Evolutionary conservation across 2,797 vertebrate genomes (phyloP).

Genomic region (Sebastes kiyomatsui): DNA sequence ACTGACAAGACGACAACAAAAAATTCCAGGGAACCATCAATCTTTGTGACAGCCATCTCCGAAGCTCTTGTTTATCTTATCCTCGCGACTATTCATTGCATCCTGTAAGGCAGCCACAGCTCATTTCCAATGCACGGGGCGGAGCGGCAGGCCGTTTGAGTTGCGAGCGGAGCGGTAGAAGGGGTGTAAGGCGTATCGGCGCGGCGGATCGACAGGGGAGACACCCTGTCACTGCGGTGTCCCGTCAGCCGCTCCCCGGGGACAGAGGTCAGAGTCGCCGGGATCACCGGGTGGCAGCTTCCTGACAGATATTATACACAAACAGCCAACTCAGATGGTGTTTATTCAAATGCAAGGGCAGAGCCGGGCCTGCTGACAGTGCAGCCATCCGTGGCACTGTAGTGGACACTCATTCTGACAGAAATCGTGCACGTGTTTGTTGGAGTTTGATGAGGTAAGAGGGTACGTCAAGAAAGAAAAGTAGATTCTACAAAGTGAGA

Average conservation of each 20-base stretch:
- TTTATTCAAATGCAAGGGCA: slow-evolving; percentile 80
- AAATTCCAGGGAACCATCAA: slow-evolving; percentile 57
- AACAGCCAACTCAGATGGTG: slow-evolving; percentile 73
- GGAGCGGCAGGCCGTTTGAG: slow-evolving; percentile 27
- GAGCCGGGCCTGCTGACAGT: slow-evolving; percentile 65
- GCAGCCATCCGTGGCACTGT: slow-evolving; percentile 67
- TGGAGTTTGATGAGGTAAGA: slow-evolving; percentile 17
- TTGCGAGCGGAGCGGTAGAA: slow-evolving; percentile 37
- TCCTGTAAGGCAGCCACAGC: slow-evolving; percentile 37
- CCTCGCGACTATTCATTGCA: slow-evolving; percentile 33
- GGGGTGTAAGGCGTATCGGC: slow-evolving; percentile 55
- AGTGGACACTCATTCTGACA: slow-evolving; percentile 20
- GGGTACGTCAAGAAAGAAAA: background rate
- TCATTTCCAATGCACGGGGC: slow-evolving; percentile 68
- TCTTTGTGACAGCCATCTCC: slow-evolving; percentile 56
- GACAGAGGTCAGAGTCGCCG: slow-evolving; percentile 63
- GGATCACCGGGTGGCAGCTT: slow-evolving; percentile 71
- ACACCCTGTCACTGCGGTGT: slow-evolving; percentile 72
- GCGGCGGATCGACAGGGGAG: slow-evolving; percentile 62
- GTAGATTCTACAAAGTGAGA: background rate
- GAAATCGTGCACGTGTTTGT: background rate
- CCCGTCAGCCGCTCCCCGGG: slow-evolving; percentile 54
- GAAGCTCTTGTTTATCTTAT: slow-evolving; percentile 53
- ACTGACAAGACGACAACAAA: slow-evolving; percentile 52
- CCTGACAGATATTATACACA: slow-evolving; percentile 76